phyloP scores from a whole-genome alignment of 2,113 vertebrate genomes.

The Athene cunicularia region DNA sequence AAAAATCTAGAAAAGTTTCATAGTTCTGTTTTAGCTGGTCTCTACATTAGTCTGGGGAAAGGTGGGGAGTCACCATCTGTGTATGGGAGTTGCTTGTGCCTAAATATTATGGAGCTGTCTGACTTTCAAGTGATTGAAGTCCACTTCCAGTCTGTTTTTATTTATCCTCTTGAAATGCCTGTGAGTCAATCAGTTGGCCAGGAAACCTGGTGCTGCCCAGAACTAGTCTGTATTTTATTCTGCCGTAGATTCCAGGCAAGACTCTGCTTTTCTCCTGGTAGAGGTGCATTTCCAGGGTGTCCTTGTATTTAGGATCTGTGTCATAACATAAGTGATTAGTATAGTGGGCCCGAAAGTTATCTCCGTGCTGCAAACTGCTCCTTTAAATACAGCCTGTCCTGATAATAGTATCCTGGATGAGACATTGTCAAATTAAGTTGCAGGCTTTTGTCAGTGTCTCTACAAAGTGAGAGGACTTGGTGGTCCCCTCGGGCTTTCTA shows the following conservation, averaged over 20 bases:
- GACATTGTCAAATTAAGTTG: not conserved
- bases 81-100: not conserved
- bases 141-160: slow-evolving; percentile 2
- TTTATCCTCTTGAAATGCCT: not conserved
- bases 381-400: not conserved
- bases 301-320: not conserved
- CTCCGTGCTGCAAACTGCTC: not conserved
- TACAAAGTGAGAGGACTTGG: not conserved
- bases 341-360: not conserved
- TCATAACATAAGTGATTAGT: not conserved
- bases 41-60: not conserved
- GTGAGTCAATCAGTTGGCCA: not conserved
- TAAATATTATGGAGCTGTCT: not conserved
- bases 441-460: not conserved
- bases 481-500: not conserved
- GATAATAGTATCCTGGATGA: not conserved
- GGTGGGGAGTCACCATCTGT: not conserved
- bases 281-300: not conserved
- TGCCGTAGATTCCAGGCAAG: not conserved
- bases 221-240: not conserved
- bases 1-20: not conserved
- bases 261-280: not conserved
- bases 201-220: not conserved
- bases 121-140: slow-evolving; percentile 22
- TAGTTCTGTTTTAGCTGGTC: not conserved